Evolutionary conservation across 2,888 invertebrate genomes (phyloP).

Genomic region (Torymus aiolomorphi): DNA sequence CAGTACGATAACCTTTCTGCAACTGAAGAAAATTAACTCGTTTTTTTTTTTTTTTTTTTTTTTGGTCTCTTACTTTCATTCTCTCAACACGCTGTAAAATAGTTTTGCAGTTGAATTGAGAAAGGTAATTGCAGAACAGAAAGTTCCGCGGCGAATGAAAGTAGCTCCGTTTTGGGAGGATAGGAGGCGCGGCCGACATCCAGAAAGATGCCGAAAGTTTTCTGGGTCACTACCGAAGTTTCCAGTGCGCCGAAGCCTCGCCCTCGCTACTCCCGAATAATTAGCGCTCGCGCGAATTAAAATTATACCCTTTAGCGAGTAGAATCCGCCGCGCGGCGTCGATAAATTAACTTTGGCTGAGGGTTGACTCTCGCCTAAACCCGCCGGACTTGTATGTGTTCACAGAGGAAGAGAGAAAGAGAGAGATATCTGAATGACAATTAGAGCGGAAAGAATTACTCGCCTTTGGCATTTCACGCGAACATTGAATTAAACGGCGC

Average conservation of each 20-base stretch:
- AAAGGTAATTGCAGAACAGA: constrained; percentile 5
- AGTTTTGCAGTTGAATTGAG: too few species aligned
- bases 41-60: too few species aligned
- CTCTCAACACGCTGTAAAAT: too few species aligned
- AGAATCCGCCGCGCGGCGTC: not conserved
- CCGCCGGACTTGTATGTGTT: too few species aligned
- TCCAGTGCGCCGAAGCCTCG: constrained; percentile 1
- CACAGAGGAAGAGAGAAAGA: too few species aligned
- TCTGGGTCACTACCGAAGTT: constrained; percentile 28
- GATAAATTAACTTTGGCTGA: constrained; percentile 8
- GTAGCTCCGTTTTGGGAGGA: constrained; percentile 25
- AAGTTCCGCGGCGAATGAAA: constrained; percentile 11
- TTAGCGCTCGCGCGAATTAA: constrained; percentile 25
- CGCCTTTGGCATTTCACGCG: too few species aligned
- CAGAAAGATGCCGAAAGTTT: constrained; percentile 35
- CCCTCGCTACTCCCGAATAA: constrained; percentile 18
- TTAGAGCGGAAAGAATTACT: too few species aligned
- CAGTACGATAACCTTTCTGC: too few species aligned
- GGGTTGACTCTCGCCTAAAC: not conserved
- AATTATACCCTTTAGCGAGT: constrained; percentile 19
- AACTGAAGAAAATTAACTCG: too few species aligned
- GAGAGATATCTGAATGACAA: too few species aligned
- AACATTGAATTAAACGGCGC: too few species aligned
- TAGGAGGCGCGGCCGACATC: not conserved
- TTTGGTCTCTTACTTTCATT: too few species aligned